A percentile compares a stretch with the other conserved stretches of the same genome.
Conservation (phyloP, 2,888 invertebrate genomes). For the Lamproptera curius region DNA sequence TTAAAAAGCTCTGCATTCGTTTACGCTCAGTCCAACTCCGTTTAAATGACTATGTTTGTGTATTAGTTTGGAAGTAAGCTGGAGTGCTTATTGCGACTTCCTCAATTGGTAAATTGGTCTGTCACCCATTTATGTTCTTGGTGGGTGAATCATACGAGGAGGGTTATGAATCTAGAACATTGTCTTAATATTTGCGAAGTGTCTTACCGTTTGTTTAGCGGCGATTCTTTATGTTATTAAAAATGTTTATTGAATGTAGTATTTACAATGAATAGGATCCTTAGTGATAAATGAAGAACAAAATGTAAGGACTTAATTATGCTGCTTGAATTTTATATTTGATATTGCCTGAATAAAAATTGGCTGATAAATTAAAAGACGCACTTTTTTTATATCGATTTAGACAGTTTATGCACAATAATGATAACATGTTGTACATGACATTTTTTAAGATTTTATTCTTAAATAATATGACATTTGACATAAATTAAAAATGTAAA, state of each 20-base stretch:
- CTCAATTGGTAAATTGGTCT: conserved; percentile 66
- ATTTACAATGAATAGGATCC: background rate
- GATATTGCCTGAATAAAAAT: background rate
- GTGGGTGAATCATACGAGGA: conserved; percentile 43
- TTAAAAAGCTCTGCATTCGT: too few species aligned
- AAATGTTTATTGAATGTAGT: background rate
- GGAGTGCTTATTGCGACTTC: conserved; percentile 58
- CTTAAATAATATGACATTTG: too few species aligned
- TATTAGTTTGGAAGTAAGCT: conserved; percentile 47
- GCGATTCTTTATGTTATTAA: too few species aligned
- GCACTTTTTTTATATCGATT: background rate
- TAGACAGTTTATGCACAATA: too few species aligned
- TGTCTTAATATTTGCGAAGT: conserved; percentile 15
- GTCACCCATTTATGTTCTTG: conserved; percentile 57
- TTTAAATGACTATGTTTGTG: conserved; percentile 17
- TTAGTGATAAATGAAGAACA: background rate
- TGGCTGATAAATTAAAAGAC: background rate
- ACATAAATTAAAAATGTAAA: too few species aligned
- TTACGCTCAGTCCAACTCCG: conserved; percentile 8
- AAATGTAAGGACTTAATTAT: background rate
- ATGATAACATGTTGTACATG: too few species aligned
- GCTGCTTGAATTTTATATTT: background rate
- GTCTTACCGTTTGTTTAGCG: conserved; percentile 3
- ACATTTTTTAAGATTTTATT: too few species aligned
- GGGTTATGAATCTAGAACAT: conserved; percentile 43